Conservation (phyloP, 2,113 vertebrate genomes). For the Urocynchramus pylzowi region DNA sequence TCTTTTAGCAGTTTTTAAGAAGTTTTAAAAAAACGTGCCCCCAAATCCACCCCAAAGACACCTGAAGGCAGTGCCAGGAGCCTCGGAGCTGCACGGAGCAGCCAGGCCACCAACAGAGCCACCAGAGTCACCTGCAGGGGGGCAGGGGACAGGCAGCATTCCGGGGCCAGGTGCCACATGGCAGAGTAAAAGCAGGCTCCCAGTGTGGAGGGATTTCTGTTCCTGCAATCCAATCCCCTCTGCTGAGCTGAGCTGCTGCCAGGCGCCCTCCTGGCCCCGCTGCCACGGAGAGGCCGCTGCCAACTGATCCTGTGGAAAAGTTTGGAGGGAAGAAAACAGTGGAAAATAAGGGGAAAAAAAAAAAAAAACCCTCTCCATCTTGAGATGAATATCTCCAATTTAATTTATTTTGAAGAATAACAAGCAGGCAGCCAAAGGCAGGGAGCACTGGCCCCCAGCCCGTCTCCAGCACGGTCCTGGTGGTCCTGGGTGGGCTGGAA, state of each 20-base stretch:
- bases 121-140: background rate
- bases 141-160: background rate
- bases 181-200: background rate
- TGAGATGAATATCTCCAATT: background rate
- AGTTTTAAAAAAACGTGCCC: background rate
- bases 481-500: background rate
- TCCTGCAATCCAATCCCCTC: background rate
- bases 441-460: background rate
- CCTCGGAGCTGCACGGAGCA: accelerated
- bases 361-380: background rate
- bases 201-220: conserved; percentile 1
- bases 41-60: background rate
- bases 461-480: accelerated
- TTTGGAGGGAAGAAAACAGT: background rate
- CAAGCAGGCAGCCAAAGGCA: background rate
- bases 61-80: background rate
- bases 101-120: background rate
- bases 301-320: background rate
- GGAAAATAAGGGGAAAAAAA: no score
- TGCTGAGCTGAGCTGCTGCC: background rate
- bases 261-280: background rate
- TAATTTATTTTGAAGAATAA: background rate
- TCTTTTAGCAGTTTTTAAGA: background rate
- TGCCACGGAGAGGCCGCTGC: background rate
- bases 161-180: background rate